Percentiles rank a stretch among this genome's conserved stretches.
Evolutionary conservation across 2,113 vertebrate species (phyloP).

Genomic region (Pica pica): DNA sequence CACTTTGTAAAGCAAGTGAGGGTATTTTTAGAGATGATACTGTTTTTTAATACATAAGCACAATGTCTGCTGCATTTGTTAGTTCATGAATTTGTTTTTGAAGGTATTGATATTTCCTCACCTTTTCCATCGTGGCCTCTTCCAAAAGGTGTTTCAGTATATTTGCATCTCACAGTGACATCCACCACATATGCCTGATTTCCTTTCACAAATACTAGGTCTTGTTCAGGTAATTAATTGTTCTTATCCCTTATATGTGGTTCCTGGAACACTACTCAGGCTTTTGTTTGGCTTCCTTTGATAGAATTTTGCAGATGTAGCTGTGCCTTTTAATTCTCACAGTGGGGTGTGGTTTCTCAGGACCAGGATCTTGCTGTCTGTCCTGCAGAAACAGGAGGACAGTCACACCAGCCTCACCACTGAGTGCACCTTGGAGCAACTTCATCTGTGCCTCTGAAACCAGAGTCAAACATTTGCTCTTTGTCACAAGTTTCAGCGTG

Average conservation of each 20-base stretch:
- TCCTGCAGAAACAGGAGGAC: slow-evolving; percentile 55
- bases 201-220: background rate
- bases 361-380: slow-evolving; percentile 64
- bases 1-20: background rate
- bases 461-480: background rate
- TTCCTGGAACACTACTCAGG: background rate
- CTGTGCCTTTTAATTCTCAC: background rate
- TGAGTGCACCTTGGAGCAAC: background rate
- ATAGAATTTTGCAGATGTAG: background rate
- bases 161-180: background rate
- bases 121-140: background rate
- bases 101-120: background rate
- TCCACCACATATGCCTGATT: background rate
- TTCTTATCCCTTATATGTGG: background rate
- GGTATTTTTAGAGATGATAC: background rate
- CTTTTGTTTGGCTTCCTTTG: background rate
- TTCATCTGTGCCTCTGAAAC: background rate
- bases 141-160: background rate
- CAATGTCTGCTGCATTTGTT: background rate
- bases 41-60: background rate
- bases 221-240: background rate
- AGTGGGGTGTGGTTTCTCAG: slow-evolving; percentile 75
- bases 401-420: background rate
- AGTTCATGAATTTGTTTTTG: background rate
- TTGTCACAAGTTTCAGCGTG: background rate